A percentile compares a stretch with the other conserved stretches of the same genome.
phyloP scores from a whole-genome alignment of 1,140 invertebrate species.

The Drosophila sulfurigaster region DNA sequence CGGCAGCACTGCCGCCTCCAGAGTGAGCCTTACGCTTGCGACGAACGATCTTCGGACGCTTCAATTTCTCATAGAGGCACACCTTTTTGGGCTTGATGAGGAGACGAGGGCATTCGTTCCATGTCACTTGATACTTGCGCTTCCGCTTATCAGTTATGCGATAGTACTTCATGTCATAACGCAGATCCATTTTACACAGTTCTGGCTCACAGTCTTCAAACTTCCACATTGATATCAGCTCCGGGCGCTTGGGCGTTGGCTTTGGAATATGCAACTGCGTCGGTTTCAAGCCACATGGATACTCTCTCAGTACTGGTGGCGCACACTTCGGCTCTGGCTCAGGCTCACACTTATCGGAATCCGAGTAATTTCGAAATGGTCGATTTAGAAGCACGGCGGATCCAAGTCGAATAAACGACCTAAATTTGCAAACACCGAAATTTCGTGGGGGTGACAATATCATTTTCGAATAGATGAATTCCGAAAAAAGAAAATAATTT shows the following conservation, averaged over 20 bases:
- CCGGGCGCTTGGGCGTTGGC: not conserved
- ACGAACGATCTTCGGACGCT: conserved; percentile 29
- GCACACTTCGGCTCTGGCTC: not conserved
- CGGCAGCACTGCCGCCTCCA: not conserved
- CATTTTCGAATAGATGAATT: conserved; percentile 6
- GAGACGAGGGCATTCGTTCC: conserved; percentile 67
- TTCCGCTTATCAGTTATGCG: conserved; percentile 61
- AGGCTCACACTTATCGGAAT: not conserved
- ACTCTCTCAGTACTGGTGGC: conserved; percentile 13
- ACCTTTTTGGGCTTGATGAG: conserved; percentile 71
- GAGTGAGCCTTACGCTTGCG: conserved; percentile 39
- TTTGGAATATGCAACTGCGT: not conserved
- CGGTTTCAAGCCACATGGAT: conserved; percentile 15
- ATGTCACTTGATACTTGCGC: conserved; percentile 68
- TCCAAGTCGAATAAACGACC: not conserved
- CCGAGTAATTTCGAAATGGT: conserved; percentile 1
- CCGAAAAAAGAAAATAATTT: not conserved
- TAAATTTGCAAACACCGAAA: not conserved
- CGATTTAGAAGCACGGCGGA: not conserved
- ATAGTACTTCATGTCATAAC: conserved; percentile 61
- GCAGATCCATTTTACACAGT: conserved; percentile 2
- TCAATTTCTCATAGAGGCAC: conserved; percentile 41
- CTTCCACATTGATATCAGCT: conserved; percentile 47
- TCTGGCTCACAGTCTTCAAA: conserved; percentile 16
- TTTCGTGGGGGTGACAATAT: not conserved